These are phyloP conservation scores for Anoplopoma fimbria DNA, from an alignment of 2,113 vertebrate genomes.

Conservation along the genomic window DNA sequence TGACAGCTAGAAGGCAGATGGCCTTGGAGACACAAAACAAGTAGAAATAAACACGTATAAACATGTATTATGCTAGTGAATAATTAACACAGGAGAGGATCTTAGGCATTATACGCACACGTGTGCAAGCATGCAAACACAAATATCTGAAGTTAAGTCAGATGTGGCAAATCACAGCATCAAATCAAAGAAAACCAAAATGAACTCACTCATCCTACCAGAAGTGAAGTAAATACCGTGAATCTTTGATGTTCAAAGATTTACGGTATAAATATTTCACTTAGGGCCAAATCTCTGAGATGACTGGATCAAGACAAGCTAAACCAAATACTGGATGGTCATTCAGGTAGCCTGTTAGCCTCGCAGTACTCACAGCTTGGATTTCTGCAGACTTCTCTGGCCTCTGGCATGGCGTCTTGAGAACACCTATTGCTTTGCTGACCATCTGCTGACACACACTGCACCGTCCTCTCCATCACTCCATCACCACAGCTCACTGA, in stretches of 20 bases:
- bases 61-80: neutral
- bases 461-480: conserved; percentile 90
- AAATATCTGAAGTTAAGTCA: conserved; percentile 41
- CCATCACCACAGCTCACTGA: conserved; percentile 91
- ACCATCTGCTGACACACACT: conserved; percentile 87
- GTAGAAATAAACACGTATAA: conserved; percentile 5
- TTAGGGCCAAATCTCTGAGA: conserved; percentile 27
- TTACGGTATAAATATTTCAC: conserved; percentile 60
- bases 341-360: neutral
- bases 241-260: conserved; percentile 56
- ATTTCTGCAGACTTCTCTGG: conserved; percentile 86
- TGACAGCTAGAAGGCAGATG: conserved; percentile 89
- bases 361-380: conserved; percentile 88
- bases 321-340: conserved; percentile 14
- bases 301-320: conserved; percentile 18
- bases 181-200: conserved; percentile 52
- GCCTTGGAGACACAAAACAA: conserved; percentile 80
- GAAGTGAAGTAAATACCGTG: conserved; percentile 39
- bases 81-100: conserved; percentile 5
- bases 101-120: conserved; percentile 10
- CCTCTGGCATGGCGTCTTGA: conserved; percentile 83
- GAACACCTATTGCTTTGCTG: conserved; percentile 85
- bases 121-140: conserved; percentile 18
- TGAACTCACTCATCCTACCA: neutral
- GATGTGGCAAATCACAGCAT: conserved; percentile 49